A percentile compares a stretch with the other conserved stretches of the same genome.
Evolutionary conservation across 2,888 invertebrate species (phyloP).

Genomic region (Hirtodrosophila histrioides): DNA sequence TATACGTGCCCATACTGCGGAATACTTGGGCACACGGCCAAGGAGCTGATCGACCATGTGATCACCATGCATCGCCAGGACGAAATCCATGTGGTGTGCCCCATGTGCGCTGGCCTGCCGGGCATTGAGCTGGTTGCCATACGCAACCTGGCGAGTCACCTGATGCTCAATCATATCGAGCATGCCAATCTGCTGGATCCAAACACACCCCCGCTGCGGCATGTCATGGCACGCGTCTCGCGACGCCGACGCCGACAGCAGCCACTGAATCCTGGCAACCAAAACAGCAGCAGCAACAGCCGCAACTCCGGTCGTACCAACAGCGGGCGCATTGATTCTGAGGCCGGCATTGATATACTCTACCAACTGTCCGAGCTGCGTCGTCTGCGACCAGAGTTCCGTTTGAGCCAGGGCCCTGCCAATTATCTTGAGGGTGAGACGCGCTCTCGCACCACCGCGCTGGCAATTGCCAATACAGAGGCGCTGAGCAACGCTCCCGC

Average conservation of each 20-base stretch:
- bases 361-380: conserved; percentile 52
- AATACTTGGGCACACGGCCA: conserved; percentile 55
- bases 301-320: conserved; percentile 13
- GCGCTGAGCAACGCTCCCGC: neutral
- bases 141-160: conserved; percentile 54
- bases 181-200: conserved; percentile 69
- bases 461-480: conserved; percentile 32
- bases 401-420: conserved; percentile 12
- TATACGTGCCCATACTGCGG: conserved; percentile 67
- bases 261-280: neutral
- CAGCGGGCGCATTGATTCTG: conserved; percentile 22
- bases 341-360: conserved; percentile 42
- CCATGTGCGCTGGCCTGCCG: conserved; percentile 61
- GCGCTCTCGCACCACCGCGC: conserved; percentile 4
- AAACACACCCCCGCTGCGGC: conserved; percentile 45
- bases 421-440: conserved; percentile 34
- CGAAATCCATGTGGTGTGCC: conserved; percentile 62
- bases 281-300: conserved; percentile 11
- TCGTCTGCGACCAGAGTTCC: conserved; percentile 31
- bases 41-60: conserved; percentile 65
- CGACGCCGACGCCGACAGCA: conserved; percentile 50
- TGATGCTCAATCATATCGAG: conserved; percentile 64
- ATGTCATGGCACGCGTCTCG: conserved; percentile 29
- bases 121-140: conserved; percentile 52
- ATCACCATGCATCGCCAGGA: conserved; percentile 40